A percentile compares a stretch with the other conserved stretches of the same genome.
These are phyloP conservation scores for Macrostomum lignano DNA, from an alignment of 1,140 invertebrate genomes.

Conservation along the genomic window DNA sequence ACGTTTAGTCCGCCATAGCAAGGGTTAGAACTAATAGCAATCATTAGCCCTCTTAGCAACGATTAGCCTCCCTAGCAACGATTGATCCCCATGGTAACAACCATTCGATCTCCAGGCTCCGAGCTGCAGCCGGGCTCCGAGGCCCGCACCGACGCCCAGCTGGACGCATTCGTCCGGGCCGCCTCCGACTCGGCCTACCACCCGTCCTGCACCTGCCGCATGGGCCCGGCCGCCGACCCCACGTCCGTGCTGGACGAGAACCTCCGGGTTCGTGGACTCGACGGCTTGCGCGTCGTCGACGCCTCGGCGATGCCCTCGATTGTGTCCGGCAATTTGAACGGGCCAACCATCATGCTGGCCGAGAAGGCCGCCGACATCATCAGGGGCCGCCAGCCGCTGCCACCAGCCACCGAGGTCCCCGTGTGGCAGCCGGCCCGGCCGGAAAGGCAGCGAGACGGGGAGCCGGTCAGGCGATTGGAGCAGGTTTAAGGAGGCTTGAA, in stretches of 20 bases:
- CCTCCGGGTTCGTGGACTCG: conserved; percentile 16
- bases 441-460: background rate
- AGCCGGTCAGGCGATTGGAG: background rate
- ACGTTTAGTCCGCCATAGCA: too few species aligned
- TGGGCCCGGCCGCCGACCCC: conserved; percentile 30
- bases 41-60: too few species aligned
- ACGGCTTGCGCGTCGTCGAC: conserved; percentile 31
- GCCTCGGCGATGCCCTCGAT: conserved; percentile 33
- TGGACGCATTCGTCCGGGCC: background rate
- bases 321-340: conserved; percentile 32
- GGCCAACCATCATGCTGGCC: conserved; percentile 32
- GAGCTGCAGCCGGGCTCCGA: background rate
- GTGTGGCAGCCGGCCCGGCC: conserved; percentile 14
- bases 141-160: background rate
- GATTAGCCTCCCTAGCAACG: too few species aligned
- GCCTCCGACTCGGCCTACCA: conserved; percentile 28
- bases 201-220: conserved; percentile 33
- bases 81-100: too few species aligned
- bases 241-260: conserved; percentile 33
- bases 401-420: conserved; percentile 17
- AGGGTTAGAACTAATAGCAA: too few species aligned
- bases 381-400: conserved; percentile 12
- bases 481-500: too few species aligned
- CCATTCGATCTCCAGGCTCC: too few species aligned
- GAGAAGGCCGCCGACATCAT: conserved; percentile 33